These are phyloP conservation scores for Arrhopalites spinosus DNA, from an alignment of 2,888 invertebrate species.

Conservation along the genomic window DNA sequence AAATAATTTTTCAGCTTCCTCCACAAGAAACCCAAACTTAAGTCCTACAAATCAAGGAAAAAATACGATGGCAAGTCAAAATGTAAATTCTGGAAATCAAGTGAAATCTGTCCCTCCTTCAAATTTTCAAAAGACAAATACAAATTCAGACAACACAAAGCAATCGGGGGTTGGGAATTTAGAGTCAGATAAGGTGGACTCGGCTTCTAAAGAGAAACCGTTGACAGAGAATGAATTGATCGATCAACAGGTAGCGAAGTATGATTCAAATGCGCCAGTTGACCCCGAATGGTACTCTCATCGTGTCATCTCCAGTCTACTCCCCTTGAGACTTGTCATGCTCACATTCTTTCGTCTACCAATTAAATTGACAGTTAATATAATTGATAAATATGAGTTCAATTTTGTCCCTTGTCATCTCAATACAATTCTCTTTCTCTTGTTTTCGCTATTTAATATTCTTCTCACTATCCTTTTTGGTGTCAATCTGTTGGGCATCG, in stretches of 20 bases:
- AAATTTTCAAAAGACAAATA: too few species aligned
- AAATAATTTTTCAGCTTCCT: too few species aligned
- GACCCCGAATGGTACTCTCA: constrained; percentile 2
- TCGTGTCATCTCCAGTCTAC: neutral
- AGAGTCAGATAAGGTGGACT: too few species aligned
- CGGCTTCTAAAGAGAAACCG: neutral
- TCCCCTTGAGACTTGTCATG: neutral
- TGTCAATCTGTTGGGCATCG: neutral
- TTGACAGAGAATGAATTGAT: neutral
- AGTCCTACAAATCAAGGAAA: too few species aligned
- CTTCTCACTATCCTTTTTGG: neutral
- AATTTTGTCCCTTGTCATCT: neutral
- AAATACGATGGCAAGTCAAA: too few species aligned
- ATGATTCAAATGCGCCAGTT: neutral
- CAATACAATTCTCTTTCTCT: neutral
- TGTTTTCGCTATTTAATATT: neutral
- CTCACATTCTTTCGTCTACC: neutral
- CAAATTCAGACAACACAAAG: too few species aligned
- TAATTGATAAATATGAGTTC: neutral
- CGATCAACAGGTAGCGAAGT: neutral
- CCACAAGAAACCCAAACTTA: too few species aligned
- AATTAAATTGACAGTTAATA: neutral
- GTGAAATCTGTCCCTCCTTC: too few species aligned
- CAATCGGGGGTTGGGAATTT: too few species aligned
- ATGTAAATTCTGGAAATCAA: too few species aligned